Percentiles rank a stretch among this genome's conserved stretches.
Evolutionary conservation across 2,113 vertebrate genomes (phyloP).

Genomic region (Raja brachyura): DNA sequence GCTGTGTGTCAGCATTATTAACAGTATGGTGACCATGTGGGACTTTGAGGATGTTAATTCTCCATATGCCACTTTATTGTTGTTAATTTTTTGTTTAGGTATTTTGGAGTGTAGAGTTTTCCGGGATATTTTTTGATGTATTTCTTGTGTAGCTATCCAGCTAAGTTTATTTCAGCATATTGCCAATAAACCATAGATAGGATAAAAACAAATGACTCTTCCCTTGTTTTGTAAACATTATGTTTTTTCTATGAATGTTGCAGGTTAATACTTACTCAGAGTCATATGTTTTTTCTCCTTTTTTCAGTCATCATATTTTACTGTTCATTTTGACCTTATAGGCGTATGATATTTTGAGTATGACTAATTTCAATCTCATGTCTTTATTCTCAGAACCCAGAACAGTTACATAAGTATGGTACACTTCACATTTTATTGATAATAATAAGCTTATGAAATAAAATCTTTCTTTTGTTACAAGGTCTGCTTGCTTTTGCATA

Average conservation of each 20-base stretch:
- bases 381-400: background rate
- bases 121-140: background rate
- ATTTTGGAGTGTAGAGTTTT: background rate
- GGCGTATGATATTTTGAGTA: background rate
- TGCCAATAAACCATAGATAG: too few species aligned
- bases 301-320: background rate
- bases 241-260: too few species aligned
- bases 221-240: too few species aligned
- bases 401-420: background rate
- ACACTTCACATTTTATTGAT: background rate
- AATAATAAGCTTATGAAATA: background rate
- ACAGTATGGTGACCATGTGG: background rate
- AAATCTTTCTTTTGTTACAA: background rate
- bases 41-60: background rate
- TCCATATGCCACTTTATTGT: background rate
- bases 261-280: background rate
- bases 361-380: background rate
- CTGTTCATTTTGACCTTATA: background rate
- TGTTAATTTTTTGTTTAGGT: too few species aligned
- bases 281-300: background rate
- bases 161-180: too few species aligned
- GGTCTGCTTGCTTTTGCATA: background rate
- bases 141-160: background rate
- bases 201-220: too few species aligned
- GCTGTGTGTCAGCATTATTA: background rate